Base-by-base conservation (phyloP, 2,113 vertebrate genomes). In the Alaudala cheleensis region DNA sequence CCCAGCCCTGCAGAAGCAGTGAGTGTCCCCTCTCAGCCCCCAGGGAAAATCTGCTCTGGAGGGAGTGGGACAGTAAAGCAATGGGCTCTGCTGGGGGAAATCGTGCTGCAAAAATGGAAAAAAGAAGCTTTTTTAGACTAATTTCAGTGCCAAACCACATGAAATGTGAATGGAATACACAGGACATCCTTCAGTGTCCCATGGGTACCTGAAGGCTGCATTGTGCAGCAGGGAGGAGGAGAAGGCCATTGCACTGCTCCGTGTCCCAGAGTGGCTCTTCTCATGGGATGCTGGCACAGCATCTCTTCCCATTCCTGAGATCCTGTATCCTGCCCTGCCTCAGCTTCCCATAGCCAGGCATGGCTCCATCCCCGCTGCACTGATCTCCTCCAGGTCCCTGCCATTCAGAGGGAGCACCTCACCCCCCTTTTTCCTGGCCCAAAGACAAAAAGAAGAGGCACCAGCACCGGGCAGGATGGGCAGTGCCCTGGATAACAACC, bases 181-280 rank as follows among this genome's bases (percentile, higher is more conserved):
- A 18, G 62, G 37, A 51, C 31, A 19, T 26, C 25, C 45, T 51
- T 73, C 31, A 6, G 42, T 11, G 5, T 51, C 62, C 14, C 66
- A 3, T 2, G 42, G 5, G 9, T 58, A 54, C 50, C 34, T 42
- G 21, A 51, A 82, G 71, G 70, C 51, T 61, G 61, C 0, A 0
- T 8, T 26, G 47, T 40, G 74, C 66, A 34, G 37, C 49, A 24
- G 71, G 33, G 51, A 81, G 67, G 47, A 62, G 61, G 49, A 54
- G 25, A 10, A 69, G 33, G 56, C 47, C 21, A 4, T 47, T 0
- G 0, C 2, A 0, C 31, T 29, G 69, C 58, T 66, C 5, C 0
- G 13, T 18, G 37, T 74, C 74, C 51, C 65, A 26, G 19, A 2
- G 2, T 34, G 53, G 62, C 9, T 67, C 11, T 85, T 33, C 70